These are phyloP conservation scores for Psittacula cyanocephala DNA, from an alignment of 2,113 vertebrate genomes.

Conservation along the genomic window DNA sequence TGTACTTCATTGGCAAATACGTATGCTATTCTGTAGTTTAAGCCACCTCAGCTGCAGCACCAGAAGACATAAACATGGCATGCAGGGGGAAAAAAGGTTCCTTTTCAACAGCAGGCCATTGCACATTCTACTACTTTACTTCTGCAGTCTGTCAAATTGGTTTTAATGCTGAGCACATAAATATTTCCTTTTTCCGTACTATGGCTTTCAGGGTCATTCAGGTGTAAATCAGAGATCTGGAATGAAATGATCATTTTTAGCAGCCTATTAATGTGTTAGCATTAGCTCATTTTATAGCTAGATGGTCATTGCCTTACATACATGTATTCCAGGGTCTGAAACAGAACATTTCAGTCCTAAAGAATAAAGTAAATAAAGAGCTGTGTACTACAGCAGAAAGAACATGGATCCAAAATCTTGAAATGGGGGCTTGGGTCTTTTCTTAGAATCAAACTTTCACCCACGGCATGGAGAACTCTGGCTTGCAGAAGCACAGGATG, in stretches of 20 bases:
- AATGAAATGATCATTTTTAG: background rate
- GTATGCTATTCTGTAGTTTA: background rate
- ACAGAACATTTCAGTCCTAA: background rate
- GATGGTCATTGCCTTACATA: background rate
- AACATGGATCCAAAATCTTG: accelerated
- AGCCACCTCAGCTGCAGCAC: background rate
- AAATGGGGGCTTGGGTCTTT: background rate
- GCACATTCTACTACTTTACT: slow-evolving; percentile 57
- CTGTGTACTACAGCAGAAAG: background rate
- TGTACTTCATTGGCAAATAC: background rate
- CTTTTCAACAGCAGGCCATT: background rate
- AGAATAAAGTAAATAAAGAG: background rate
- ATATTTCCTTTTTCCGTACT: slow-evolving; percentile 65
- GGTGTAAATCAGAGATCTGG: slow-evolving; percentile 78
- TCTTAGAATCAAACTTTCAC: background rate
- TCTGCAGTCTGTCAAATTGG: slow-evolving; percentile 71
- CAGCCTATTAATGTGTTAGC: background rate
- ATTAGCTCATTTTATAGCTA: background rate
- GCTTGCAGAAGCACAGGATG: background rate
- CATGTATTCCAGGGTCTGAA: background rate
- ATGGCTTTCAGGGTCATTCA: slow-evolving; percentile 70
- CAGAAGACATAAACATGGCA: background rate
- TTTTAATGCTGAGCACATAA: slow-evolving; percentile 78
- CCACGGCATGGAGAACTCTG: accelerated
- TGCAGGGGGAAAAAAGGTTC: background rate